Evolutionary conservation across 1,140 invertebrate species (phyloP), one percentile per base, ranked within the genome.

Genomic region (Odontomachus brunneus): DNA sequence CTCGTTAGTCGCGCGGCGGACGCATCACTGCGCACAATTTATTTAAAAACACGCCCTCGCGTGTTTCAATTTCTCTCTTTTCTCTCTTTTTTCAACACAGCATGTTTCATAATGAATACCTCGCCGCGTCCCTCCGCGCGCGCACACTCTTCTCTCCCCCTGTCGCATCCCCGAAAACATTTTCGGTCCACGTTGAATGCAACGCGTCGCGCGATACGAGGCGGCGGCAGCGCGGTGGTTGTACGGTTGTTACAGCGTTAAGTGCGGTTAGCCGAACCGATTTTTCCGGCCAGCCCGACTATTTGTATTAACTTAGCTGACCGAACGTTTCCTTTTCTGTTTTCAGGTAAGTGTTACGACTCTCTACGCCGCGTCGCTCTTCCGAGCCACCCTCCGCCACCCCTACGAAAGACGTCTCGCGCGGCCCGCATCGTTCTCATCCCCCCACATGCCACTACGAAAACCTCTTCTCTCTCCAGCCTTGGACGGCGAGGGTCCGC

Each of bases 291-390:
- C 63, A 33, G 29, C 65, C 60, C 74, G 83, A 80, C 87, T 88
- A 85, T 91, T 89, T 87, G 84, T 88, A 91, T 89, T 89, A 85
- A 59, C 69, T 90, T 87, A 85, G 67, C 87, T 89, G 90, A 90
- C 81, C 82, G 63, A 74, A 62, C 91, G 88, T 89, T 86, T 44
- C 86, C 84, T 89, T 89, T 89, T 90, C 86, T 84, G 76, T 90
- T 89, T 90, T 83, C 88, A 89, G 88, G 88, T 91, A 91, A 91
- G 89, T 91, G 87, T 69, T 75, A 60, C 57, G 73, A 53, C 17
- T 53, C 51, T 11, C 38, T 4, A 0, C 3, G 4, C 29, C 26
- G 22, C 67, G 33, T 82, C 60, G 74, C 44, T 60, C 71, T 59
- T 84, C 26, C 51, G 17, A 62, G 17, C 29, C 55, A 24, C 44